Percentiles rank a stretch among this genome's conserved stretches.
phyloP scores from a whole-genome alignment of 2,888 invertebrate genomes.

The Netelia inedita region DNA sequence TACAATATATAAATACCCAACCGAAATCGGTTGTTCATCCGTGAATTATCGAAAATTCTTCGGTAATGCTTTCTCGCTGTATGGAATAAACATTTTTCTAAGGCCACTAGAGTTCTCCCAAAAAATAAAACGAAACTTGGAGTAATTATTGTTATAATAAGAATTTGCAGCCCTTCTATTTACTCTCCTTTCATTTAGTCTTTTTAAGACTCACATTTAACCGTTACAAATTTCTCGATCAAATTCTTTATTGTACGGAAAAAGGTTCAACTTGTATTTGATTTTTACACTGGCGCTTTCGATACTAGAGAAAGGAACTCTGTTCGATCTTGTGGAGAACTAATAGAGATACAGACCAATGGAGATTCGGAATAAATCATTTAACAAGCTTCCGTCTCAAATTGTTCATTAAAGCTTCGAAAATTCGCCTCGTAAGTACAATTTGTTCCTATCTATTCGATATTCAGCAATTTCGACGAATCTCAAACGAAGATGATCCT shows the following conservation, averaged over 20 bases:
- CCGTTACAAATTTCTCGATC: neutral
- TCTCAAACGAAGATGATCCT: conserved; percentile 31
- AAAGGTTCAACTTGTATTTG: neutral
- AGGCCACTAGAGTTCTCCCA: conserved; percentile 75
- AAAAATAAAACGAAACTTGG: neutral
- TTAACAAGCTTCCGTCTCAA: neutral
- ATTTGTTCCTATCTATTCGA: conserved; percentile 68
- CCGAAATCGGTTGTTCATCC: neutral
- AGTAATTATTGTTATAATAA: conserved; percentile 20
- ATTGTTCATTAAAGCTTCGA: neutral
- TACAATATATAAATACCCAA: conserved; percentile 13
- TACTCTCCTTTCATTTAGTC: conserved; percentile 53
- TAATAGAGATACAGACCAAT: neutral
- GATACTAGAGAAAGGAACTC: neutral
- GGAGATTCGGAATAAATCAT: neutral
- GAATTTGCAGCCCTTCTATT: conserved; percentile 42
- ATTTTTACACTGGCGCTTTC: neutral
- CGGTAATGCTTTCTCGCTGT: conserved; percentile 54
- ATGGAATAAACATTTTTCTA: conserved; percentile 71
- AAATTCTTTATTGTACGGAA: neutral
- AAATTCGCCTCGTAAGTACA: conserved; percentile 39
- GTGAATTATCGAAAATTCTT: conserved; percentile 54
- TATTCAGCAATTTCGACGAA: conserved; percentile 49
- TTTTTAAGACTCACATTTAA: conserved; percentile 46
- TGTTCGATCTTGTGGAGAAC: neutral